Conservation (phyloP, 2,113 vertebrate species). For the Phoenicopterus ruber region DNA sequence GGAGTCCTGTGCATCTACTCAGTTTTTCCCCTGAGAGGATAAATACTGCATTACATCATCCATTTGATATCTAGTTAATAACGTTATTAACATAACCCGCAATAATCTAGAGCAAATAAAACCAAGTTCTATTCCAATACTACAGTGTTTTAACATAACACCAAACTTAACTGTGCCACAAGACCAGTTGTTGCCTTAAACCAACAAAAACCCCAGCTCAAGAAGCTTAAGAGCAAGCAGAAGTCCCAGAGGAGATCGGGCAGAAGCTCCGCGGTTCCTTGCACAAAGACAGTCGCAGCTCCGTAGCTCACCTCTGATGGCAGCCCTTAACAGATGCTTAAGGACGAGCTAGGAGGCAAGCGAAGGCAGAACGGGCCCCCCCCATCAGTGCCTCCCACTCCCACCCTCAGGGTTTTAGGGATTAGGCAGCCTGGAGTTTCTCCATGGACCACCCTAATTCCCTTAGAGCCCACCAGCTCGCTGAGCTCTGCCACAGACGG, state of each 20-base stretch:
- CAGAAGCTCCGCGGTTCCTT: background rate
- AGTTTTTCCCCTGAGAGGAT: background rate
- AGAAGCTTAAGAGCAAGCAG: background rate
- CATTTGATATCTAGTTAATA: background rate
- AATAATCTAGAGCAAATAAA: background rate
- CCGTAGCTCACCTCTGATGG: fast-evolving
- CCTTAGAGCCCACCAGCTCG: background rate
- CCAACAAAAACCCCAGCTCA: background rate
- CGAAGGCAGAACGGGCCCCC: background rate
- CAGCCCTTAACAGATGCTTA: background rate
- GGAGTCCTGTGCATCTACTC: background rate
- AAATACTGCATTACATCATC: background rate
- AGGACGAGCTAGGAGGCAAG: background rate
- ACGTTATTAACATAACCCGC: background rate
- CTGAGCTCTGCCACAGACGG: background rate
- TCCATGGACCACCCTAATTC: background rate
- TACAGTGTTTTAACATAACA: background rate
- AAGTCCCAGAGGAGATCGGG: background rate
- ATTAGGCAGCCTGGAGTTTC: background rate
- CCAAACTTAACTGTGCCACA: background rate
- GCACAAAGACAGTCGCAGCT: background rate
- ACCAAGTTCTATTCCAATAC: background rate
- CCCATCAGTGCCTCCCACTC: background rate
- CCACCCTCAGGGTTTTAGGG: background rate
- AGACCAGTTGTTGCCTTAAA: background rate